Conservation (phyloP, 2,888 invertebrate genomes). For the Ernsta delagoae region DNA sequence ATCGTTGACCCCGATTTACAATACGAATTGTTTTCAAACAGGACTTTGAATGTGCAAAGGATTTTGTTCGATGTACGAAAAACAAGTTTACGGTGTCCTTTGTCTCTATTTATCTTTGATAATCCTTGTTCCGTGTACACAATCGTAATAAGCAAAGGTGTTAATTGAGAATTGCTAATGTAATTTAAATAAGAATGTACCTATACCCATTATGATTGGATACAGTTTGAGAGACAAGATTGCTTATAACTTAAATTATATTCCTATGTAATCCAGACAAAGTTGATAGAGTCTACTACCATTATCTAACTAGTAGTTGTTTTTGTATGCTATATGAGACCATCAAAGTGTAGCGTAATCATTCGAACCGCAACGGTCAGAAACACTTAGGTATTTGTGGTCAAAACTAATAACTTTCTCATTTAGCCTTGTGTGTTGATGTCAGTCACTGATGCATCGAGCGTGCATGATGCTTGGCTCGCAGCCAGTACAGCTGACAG, state of each 20-base stretch:
- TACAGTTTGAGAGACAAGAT: no score
- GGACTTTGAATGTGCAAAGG: conserved; percentile 47
- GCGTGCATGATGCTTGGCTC: conserved; percentile 29
- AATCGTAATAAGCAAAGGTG: background rate
- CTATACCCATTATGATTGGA: no score
- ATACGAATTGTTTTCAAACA: conserved; percentile 64
- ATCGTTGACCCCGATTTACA: conserved; percentile 64
- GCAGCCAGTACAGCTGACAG: conserved; percentile 24
- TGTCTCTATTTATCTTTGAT: background rate
- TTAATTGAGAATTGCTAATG: background rate
- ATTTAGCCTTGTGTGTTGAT: conserved; percentile 5
- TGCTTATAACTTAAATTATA: no score
- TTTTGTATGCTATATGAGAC: no score
- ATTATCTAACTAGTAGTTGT: no score
- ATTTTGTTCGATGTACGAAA: background rate
- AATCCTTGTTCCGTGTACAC: background rate
- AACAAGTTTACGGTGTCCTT: background rate
- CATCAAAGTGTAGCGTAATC: background rate
- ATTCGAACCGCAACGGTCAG: background rate
- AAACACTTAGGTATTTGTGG: conserved; percentile 1
- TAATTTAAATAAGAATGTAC: background rate
- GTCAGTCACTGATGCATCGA: conserved; percentile 25
- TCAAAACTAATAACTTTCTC: conserved; percentile 9
- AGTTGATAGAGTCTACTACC: no score
- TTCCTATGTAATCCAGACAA: no score